Evolutionary conservation across 2,888 invertebrate species (phyloP).

Genomic region (Axea sp.): DNA sequence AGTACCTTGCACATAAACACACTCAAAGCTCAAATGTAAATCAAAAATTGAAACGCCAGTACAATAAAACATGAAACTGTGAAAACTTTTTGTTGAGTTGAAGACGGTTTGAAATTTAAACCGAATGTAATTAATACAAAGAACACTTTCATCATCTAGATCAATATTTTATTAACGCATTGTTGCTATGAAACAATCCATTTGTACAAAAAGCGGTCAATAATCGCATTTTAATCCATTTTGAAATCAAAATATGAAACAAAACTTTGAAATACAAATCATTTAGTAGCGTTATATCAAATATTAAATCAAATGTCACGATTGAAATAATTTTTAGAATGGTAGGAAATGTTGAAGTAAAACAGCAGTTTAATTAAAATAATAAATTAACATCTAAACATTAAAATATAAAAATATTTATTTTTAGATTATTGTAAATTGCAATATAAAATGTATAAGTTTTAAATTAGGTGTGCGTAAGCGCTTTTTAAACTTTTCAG

Average conservation of each 20-base stretch:
- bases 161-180: slow-evolving; percentile 19
- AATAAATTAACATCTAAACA: too few relatives aligned
- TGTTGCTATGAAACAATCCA: slow-evolving; percentile 17
- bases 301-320: slow-evolving; percentile 2
- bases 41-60: slow-evolving; percentile 22
- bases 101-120: slow-evolving; percentile 20
- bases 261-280: not conserved
- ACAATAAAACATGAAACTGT: slow-evolving; percentile 30
- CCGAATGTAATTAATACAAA: slow-evolving; percentile 18
- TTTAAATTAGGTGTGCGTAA: too few relatives aligned
- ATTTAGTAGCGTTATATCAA: slow-evolving; percentile 1
- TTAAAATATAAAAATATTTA: too few relatives aligned
- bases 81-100: slow-evolving; percentile 15
- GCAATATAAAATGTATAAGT: too few relatives aligned
- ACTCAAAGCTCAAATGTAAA: slow-evolving; percentile 17
- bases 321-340: too few relatives aligned
- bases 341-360: too few relatives aligned
- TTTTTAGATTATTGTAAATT: too few relatives aligned
- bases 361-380: too few relatives aligned
- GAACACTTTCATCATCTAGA: not conserved
- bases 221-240: slow-evolving; percentile 21
- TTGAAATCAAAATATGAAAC: slow-evolving; percentile 16
- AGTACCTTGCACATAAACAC: slow-evolving; percentile 19
- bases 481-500: too few relatives aligned
- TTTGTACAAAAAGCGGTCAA: slow-evolving; percentile 27